These are phyloP conservation scores for Bos indicus DNA, from an alignment of 2,113 vertebrate genomes.

Conservation along the genomic window DNA sequence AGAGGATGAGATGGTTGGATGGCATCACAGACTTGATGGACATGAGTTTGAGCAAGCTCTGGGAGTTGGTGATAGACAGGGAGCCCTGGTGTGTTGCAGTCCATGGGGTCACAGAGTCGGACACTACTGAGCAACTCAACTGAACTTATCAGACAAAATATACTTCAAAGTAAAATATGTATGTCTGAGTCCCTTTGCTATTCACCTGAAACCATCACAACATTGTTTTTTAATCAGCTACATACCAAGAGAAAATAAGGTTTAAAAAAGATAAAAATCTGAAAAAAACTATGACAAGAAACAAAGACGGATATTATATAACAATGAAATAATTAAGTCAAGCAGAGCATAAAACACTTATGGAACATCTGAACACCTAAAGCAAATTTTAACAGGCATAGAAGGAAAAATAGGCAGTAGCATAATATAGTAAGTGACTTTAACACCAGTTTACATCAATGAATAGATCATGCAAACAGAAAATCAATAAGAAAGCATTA, in stretches of 20 bases:
- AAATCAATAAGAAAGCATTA: not conserved
- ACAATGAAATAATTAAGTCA: not conserved
- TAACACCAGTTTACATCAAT: not conserved
- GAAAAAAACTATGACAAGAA: not conserved
- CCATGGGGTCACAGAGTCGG: not conserved
- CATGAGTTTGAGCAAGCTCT: not conserved
- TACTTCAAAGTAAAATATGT: not conserved
- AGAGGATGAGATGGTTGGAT: not conserved
- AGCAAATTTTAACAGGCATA: not conserved
- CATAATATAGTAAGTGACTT: not conserved
- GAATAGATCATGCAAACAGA: not conserved
- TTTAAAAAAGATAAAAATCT: not conserved
- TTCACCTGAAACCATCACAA: not conserved
- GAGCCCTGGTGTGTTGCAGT: not conserved
- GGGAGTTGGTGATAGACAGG: rapidly evolving
- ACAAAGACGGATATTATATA: not conserved
- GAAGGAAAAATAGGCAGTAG: not conserved
- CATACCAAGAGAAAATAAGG: not conserved
- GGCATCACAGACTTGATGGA: not conserved
- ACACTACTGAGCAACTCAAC: not conserved
- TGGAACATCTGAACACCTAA: not conserved
- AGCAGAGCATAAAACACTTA: not conserved
- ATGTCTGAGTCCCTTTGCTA: not conserved
- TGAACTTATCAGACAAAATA: not conserved
- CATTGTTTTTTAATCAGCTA: not conserved